Base-by-base conservation (phyloP, 2,888 invertebrate species). In the Osedax frankpressi region DNA sequence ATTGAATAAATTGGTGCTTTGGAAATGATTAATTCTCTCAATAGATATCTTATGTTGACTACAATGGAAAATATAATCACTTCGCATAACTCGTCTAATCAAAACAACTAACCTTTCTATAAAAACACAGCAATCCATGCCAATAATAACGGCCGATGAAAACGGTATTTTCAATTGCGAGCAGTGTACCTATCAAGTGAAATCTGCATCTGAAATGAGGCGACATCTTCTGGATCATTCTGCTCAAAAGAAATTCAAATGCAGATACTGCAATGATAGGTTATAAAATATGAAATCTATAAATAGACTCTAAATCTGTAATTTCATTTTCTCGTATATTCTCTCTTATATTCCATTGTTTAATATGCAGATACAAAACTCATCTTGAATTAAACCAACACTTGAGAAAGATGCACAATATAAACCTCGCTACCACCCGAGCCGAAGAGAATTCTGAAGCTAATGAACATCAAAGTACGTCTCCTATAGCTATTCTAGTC, bases 331-430 rank as follows among this genome's bases (percentile, higher is more conserved):
- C n/a, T n/a, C n/a, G n/a, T n/a, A n/a, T n/a, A n/a, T n/a, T n/a
- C n/a, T n/a, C n/a, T n/a, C n/a, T n/a, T n/a, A n/a, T n/a, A n/a
- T n/a, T n/a, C n/a, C n/a, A n/a, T 70, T 3, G 28, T 11, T 19
- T 26, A 28, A 3, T 30, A 29, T 90, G 90, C 0, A 89, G 89
- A 78, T 91, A 91, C 81, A 89, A 89, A 76, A 90, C 90, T 83
- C 86, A 73, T 88, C 89, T 11, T 89, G 77, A 77, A 63, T 74
- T 77, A 24, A 77, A 75, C 30, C 75, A 72, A 74, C 77, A 77
- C 62, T 30, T 77, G 30, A 28, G 72, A 25, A 75, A 73, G 28
- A 44, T 65, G 25, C 77, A 77, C 63, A 26, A 67, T 14, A 26
- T 75, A 24, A 44, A 44, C 19, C 44, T 44, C 6, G 11, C 44